Evolutionary conservation across 2,113 vertebrate genomes (phyloP), one percentile per base, ranked within the genome.

Genomic region (Laticauda laticaudata): DNA sequence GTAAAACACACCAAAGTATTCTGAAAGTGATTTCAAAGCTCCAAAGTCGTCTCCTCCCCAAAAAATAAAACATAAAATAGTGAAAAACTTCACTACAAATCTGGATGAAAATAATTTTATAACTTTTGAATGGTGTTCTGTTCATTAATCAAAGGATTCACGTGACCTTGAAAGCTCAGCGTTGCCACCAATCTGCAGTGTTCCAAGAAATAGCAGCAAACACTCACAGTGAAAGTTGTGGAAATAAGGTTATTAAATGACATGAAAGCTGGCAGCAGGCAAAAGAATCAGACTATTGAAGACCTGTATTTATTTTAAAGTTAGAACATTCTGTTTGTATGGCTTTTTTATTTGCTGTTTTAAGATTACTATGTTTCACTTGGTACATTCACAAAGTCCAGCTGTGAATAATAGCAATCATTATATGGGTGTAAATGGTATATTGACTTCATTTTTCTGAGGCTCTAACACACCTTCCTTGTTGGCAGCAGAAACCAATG

Each of bases 321-420:
- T 95, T 96, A 96, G 97, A 97, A 96, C 96, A 93, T 94, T 97
- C 93, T 53, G 94, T 96, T 97, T 97, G 95, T 94, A 39, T 97
- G 95, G 56, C 29, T 90, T 96, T 86, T 98, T 96, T 95, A 95
- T 97, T 96, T 94, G 94, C 94, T 97, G 91, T 97, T 98, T 98
- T 96, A 97, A 96, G 96, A 95, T 96, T 96, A 95, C 95, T 95
- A 10, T 95, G 95, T 97, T 96, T 97, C 95, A 91, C 96, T 97
- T 97, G 94, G 94, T 97, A 92, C 93, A 96, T 96, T 97, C 95
- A 96, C 95, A 97, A 95, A 97, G 97, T 97, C 94, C 95, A 96
- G 87, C 90, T 93, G 94, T 97, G 96, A 97, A 97, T 97, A 98
- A 98, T 97, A 97, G 93, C 96, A 97, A 97, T 97, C 96, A 97